These are phyloP conservation scores for Cacatua alba DNA, from an alignment of 2,113 vertebrate species.

Conservation along the genomic window DNA sequence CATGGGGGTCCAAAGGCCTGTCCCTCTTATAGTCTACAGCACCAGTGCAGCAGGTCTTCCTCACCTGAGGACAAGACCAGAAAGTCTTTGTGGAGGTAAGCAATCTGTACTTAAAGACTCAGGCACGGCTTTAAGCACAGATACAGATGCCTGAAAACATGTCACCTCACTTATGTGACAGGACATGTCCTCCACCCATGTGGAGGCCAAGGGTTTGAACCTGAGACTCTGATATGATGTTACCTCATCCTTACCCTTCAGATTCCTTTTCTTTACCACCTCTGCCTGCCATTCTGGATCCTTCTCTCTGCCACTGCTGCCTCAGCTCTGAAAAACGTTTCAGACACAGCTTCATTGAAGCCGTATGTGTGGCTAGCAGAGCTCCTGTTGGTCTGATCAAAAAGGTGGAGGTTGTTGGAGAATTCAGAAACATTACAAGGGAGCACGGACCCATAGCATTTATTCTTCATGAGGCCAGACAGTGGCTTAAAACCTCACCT, in stretches of 20 bases:
- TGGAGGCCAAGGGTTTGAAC: background rate
- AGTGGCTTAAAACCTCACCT: background rate
- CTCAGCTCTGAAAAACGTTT: background rate
- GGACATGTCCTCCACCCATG: background rate
- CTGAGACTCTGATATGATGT: accelerated
- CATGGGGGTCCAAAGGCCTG: background rate
- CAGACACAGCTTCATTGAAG: background rate
- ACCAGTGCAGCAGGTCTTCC: background rate
- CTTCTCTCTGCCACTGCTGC: background rate
- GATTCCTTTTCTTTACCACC: background rate
- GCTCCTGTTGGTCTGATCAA: accelerated
- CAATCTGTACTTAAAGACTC: background rate
- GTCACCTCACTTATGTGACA: background rate
- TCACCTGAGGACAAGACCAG: background rate
- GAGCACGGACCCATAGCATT: background rate
- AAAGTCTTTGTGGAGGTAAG: background rate
- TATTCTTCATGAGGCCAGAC: background rate
- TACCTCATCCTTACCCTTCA: background rate
- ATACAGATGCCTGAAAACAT: background rate
- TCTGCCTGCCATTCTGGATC: background rate
- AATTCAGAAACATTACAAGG: background rate
- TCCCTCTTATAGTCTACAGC: background rate
- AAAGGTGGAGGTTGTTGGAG: background rate
- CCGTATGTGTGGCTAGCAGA: background rate
- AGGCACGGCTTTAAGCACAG: background rate